A percentile compares a stretch with the other conserved stretches of the same genome.
These are phyloP conservation scores for Notothenia rossii DNA, from an alignment of 2,113 vertebrate species.

Conservation along the genomic window DNA sequence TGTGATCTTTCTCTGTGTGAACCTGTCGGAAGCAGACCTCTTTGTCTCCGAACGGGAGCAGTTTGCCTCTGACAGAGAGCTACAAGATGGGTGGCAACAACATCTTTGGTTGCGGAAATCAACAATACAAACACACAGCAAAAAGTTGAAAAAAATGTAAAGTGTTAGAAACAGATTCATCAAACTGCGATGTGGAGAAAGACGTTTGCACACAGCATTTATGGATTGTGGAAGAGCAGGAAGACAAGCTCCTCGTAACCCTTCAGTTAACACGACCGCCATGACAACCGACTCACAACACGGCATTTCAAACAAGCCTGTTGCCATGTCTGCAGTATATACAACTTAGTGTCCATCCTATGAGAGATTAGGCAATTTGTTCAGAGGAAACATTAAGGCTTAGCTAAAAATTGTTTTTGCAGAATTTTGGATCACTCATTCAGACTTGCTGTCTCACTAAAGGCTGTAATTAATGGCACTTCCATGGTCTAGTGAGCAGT, in stretches of 20 bases:
- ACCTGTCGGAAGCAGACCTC: slow-evolving; percentile 11
- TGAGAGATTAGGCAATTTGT: slow-evolving; percentile 62
- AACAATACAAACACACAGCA: slow-evolving; percentile 41
- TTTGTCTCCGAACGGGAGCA: slow-evolving; percentile 15
- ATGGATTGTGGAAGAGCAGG: slow-evolving; percentile 26
- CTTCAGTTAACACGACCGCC: slow-evolving; percentile 18
- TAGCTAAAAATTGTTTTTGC: slow-evolving; percentile 67
- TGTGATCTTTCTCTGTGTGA: slow-evolving; percentile 18
- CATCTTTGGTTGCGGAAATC: slow-evolving; percentile 80
- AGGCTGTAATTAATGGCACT: slow-evolving; percentile 80
- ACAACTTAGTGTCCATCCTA: slow-evolving; percentile 60
- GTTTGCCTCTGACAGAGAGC: slow-evolving; percentile 36
- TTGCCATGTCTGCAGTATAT: slow-evolving; percentile 46
- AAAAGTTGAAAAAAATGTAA: background rate
- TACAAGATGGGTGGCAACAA: slow-evolving; percentile 50
- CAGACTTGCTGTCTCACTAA: slow-evolving; percentile 70
- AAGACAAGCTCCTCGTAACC: slow-evolving; percentile 24
- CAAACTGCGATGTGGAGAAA: slow-evolving; percentile 34
- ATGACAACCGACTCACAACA: background rate
- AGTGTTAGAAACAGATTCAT: slow-evolving; percentile 29
- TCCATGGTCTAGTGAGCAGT: slow-evolving; percentile 74
- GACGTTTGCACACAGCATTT: background rate
- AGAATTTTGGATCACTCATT: slow-evolving; percentile 60
- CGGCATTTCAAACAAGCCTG: slow-evolving; percentile 37
- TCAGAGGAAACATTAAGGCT: slow-evolving; percentile 70